These are phyloP conservation scores for Cryptotermes secundus DNA, from an alignment of 1,140 invertebrate species.

Conservation along the genomic window DNA sequence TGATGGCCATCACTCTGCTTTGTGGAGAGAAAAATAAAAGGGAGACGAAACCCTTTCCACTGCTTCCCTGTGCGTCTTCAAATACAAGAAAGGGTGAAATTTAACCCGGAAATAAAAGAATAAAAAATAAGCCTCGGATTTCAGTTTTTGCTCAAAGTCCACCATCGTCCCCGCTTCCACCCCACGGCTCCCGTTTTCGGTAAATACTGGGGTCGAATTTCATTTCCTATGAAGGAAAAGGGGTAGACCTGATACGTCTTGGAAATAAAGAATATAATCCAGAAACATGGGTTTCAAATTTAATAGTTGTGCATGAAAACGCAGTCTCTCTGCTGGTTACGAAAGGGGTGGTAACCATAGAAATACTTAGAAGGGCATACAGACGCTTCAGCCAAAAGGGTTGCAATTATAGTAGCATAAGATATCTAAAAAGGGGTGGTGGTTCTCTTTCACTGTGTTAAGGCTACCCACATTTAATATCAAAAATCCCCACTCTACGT, in stretches of 20 bases:
- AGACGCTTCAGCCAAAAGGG: not conserved
- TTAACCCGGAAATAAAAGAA: constrained; percentile 13
- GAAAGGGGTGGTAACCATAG: constrained; percentile 10
- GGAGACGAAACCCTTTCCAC: not conserved
- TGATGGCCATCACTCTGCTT: not conserved
- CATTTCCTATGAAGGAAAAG: constrained; percentile 11
- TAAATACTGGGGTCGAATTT: constrained; percentile 14
- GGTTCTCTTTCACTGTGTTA: not conserved
- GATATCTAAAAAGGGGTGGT: not conserved
- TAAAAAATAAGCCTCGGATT: not conserved
- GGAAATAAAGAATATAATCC: constrained; percentile 11
- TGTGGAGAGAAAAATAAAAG: not conserved
- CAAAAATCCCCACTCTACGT: not conserved
- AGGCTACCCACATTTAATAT: constrained; percentile 20
- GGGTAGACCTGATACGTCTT: not conserved
- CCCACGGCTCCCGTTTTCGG: not conserved
- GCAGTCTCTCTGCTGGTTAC: not conserved
- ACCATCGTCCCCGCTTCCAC: not conserved
- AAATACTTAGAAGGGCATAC: constrained; percentile 5
- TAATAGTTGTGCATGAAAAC: not conserved
- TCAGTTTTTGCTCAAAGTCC: not conserved
- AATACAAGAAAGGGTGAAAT: constrained; percentile 15
- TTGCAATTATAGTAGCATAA: constrained; percentile 1
- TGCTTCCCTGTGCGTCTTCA: not conserved
- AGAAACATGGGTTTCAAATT: not conserved